phyloP scores from a whole-genome alignment of 2,797 vertebrate genomes.

The Myotis planiceps region DNA sequence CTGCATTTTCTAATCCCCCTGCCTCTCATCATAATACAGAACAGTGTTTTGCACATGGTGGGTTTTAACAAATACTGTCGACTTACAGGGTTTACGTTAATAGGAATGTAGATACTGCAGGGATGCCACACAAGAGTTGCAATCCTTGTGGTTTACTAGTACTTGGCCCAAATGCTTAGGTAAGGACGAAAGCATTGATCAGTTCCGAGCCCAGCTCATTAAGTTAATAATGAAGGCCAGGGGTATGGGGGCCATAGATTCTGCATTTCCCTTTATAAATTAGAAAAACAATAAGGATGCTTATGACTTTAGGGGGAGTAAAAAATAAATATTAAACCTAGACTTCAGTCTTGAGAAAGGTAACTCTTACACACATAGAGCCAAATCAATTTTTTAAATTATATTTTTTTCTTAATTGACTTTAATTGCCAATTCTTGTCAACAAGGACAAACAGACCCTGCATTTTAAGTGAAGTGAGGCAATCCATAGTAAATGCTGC shows the following conservation, averaged over 20 bases:
- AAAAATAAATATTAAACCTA: slow-evolving; percentile 56
- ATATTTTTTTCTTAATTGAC: slow-evolving; percentile 76
- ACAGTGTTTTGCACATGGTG: background rate
- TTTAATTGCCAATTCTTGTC: slow-evolving; percentile 76
- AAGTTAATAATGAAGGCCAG: slow-evolving; percentile 74
- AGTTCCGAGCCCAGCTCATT: slow-evolving; percentile 47
- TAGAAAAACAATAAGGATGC: slow-evolving; percentile 53
- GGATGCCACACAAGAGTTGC: background rate
- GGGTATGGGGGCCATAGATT: slow-evolving; percentile 33
- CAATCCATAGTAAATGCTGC: slow-evolving; percentile 55
- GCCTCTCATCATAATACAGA: background rate
- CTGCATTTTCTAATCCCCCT: background rate
- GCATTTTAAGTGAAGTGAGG: slow-evolving; percentile 71
- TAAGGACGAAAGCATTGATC: slow-evolving; percentile 60
- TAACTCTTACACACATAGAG: slow-evolving; percentile 49
- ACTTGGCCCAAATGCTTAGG: slow-evolving; percentile 31
- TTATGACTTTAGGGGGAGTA: slow-evolving; percentile 45
- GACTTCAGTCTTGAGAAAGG: slow-evolving; percentile 58
- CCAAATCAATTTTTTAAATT: slow-evolving; percentile 61
- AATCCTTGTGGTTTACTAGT: slow-evolving; percentile 29
- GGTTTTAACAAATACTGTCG: background rate
- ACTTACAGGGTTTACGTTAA: background rate
- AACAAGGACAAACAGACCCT: slow-evolving; percentile 79
- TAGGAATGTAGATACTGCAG: background rate
- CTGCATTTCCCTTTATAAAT: slow-evolving; percentile 58